A percentile compares a stretch with the other conserved stretches of the same genome.
Conservation (phyloP, 1,140 invertebrate species). For the Drosophila sp. region DNA sequence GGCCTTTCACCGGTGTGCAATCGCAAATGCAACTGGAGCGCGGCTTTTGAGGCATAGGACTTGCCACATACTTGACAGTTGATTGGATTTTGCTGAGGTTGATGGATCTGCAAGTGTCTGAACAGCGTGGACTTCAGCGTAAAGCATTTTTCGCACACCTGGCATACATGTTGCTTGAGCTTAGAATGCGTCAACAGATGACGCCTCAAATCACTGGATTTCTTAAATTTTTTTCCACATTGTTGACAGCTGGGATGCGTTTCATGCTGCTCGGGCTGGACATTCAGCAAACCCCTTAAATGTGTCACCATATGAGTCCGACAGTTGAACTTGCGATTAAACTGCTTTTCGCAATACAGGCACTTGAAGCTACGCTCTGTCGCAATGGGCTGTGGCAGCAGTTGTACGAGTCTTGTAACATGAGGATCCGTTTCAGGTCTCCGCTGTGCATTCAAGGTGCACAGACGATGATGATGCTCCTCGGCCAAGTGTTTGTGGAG, state of each 20-base stretch:
- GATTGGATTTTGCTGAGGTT: background rate
- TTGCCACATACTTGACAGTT: conserved; percentile 47
- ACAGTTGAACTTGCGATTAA: conserved; percentile 33
- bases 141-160: conserved; percentile 26
- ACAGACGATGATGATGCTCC: no score
- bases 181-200: conserved; percentile 35
- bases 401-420: background rate
- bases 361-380: conserved; percentile 26
- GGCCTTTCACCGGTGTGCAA: conserved; percentile 78
- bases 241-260: conserved; percentile 5
- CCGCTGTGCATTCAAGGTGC: no score
- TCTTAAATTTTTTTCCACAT: conserved; percentile 32
- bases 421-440: background rate
- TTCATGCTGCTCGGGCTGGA: no score
- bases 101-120: conserved; percentile 34
- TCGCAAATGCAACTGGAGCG: conserved; percentile 67
- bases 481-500: no score
- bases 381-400: background rate
- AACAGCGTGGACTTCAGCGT: conserved; percentile 24
- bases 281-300: background rate
- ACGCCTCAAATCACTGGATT: conserved; percentile 18
- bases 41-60: conserved; percentile 33
- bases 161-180: conserved; percentile 21
- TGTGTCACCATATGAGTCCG: conserved; percentile 38
- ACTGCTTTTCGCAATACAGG: conserved; percentile 28